Evolutionary conservation across 2,113 vertebrate species (phyloP).

Genomic region (Balaenoptera acutorostrata): DNA sequence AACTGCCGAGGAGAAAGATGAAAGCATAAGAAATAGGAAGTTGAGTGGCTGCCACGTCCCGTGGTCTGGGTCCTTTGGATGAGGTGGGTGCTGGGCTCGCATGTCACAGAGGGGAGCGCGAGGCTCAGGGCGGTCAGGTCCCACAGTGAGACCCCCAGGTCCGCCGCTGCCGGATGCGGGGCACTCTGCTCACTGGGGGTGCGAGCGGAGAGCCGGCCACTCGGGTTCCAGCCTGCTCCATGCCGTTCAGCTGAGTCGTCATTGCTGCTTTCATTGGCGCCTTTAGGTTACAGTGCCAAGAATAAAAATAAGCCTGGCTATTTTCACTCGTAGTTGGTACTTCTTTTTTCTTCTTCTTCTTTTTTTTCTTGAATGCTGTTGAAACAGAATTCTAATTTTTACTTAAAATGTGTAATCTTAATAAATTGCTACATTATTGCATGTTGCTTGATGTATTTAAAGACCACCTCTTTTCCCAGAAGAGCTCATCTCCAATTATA

Average conservation of each 20-base stretch:
- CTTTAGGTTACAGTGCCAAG: conserved; percentile 54
- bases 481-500: conserved; percentile 42
- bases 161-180: rapidly evolving
- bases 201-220: rapidly evolving
- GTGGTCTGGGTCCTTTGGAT: too few relatives aligned
- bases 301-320: conserved; percentile 64
- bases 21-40: not conserved
- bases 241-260: not conserved
- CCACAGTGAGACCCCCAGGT: too few relatives aligned
- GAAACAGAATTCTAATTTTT: conserved; percentile 69
- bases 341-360: conserved; percentile 25
- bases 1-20: not conserved
- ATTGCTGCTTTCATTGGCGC: not conserved
- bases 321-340: conserved; percentile 55
- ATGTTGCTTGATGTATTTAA: conserved; percentile 55
- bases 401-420: conserved; percentile 68
- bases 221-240: not conserved
- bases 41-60: rapidly evolving
- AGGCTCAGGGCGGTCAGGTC: not conserved
- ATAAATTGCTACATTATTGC: conserved; percentile 61
- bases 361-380: conserved; percentile 20
- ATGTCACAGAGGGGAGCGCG: rapidly evolving
- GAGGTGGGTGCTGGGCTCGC: not conserved
- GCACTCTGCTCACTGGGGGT: rapidly evolving
- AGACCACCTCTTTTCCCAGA: conserved; percentile 54